Evolutionary conservation across 2,797 vertebrate genomes (phyloP).

Genomic region (Peromyscus nudipes): DNA sequence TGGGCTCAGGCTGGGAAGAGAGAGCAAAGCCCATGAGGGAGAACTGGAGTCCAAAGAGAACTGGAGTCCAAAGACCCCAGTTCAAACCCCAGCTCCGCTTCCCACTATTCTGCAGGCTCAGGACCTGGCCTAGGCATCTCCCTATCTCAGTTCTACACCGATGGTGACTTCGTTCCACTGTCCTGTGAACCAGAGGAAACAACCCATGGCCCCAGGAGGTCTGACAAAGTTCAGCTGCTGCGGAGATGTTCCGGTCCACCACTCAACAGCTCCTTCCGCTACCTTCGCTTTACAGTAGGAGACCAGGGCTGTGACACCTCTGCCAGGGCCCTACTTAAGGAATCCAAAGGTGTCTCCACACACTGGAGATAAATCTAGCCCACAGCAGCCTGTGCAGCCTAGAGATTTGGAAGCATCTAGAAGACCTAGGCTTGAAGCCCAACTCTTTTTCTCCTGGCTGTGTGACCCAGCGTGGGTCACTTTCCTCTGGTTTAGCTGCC

Average conservation of each 20-base stretch:
- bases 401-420: background rate
- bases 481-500: background rate
- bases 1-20: background rate
- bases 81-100: background rate
- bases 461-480: background rate
- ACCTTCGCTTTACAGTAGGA: conserved; percentile 29
- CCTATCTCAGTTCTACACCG: background rate
- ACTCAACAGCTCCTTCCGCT: background rate
- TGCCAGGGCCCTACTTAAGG: background rate
- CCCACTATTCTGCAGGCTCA: rapidly evolving
- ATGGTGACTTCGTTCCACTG: rapidly evolving
- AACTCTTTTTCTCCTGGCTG: background rate
- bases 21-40: no score
- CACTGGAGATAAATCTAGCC: background rate
- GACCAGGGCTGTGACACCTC: background rate
- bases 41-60: background rate
- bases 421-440: rapidly evolving
- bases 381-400: no score
- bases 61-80: no score
- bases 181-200: background rate
- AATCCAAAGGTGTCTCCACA: background rate
- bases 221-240: background rate
- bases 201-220: rapidly evolving
- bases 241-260: background rate
- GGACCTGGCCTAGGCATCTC: background rate